Base-by-base conservation (phyloP, 2,888 invertebrate genomes). In the Lasioglossum villosulum region DNA sequence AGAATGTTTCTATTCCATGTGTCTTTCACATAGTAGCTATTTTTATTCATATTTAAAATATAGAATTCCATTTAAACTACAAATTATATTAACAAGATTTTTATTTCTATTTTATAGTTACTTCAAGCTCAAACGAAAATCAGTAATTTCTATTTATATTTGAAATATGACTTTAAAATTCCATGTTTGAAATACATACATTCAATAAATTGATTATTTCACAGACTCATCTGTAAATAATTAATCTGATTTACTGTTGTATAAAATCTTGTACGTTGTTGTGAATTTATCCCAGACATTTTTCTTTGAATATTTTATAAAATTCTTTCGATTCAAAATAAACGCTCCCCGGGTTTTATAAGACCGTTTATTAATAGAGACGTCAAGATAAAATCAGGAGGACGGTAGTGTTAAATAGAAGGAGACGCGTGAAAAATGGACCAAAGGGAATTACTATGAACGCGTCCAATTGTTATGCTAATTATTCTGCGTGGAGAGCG, bases 341-440 rank as follows among this genome's bases (percentile, higher is more conserved):
- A 19, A 77, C 52, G 37, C 72, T 82, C 34, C 10, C 68, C 39
- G 63, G 42, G 27, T 48, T 56, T 59, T 37, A 14, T 45, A 70
- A 80, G 80, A 87, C 63, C 75, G 52, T 83, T 78, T 76, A 86
- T 52, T 77, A 77, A 84, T 68, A 48, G 63, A 79, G 39, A 73
- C 27, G 84, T 82, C 84, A 52, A 84, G 84, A 87, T 87, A 87
- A 78, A 23, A 84, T 84, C 80, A 56, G 2, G 4, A 52, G 52
- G 42, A 75, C 45, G 16, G 30, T 27, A 48, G 52, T 4, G 48
- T 71, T 63, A 80, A 80, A 75, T 63, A 52, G 52, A 48, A 66
- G n/a, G 16, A 27, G 52, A 14, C 71, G 39, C 19, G 34, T 80
- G 83, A 83, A 66, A 83, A 80, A 83, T 83, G 59, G 14, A 45